Conservation (phyloP, 2,888 invertebrate species). For the Sarcophaga caerulescens region DNA sequence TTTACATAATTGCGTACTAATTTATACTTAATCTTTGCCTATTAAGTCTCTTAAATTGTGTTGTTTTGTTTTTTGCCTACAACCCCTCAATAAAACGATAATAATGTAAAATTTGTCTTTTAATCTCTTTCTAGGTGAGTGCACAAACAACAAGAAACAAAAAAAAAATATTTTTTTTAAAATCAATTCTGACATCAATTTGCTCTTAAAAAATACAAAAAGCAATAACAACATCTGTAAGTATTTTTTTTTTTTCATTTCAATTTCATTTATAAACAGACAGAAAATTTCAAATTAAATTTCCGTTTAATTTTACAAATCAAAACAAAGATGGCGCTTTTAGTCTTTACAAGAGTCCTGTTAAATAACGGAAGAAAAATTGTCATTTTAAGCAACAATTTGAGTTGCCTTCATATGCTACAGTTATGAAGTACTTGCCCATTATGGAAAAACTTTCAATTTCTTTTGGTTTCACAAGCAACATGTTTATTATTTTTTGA, state of each 20-base stretch:
- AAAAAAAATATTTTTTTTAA: no score
- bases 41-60: no score
- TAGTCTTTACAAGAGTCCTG: background rate
- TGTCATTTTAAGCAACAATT: no score
- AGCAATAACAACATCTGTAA: background rate
- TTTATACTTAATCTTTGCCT: no score
- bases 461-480: background rate
- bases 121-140: slow-evolving; percentile 43
- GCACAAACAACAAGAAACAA: background rate
- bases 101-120: background rate
- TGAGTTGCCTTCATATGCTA: no score
- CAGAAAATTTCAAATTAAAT: background rate
- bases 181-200: background rate
- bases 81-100: background rate
- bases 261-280: background rate
- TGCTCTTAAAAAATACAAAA: background rate
- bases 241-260: background rate
- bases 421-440: no score
- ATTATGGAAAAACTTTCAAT: no score
- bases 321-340: background rate
- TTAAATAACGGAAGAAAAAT: no score
- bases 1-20: no score
- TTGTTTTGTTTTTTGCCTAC: no score
- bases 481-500: background rate
- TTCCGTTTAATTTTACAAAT: background rate